Conservation (phyloP, 2,888 invertebrate genomes). For the Entomobrya multifasciata region DNA sequence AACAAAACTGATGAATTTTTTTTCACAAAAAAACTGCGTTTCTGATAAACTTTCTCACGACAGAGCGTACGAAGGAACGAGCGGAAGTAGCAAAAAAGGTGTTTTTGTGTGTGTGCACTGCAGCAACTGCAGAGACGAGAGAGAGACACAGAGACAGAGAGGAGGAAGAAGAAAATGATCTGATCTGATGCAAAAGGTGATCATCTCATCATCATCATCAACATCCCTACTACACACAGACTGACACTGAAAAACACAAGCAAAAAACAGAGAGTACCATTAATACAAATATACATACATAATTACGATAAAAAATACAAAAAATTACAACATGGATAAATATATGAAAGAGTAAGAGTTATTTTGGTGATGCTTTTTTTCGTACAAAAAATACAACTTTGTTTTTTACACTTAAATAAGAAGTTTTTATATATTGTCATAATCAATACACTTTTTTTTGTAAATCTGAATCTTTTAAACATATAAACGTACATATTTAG, state of each 20-base stretch:
- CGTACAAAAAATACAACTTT: constrained; percentile 23
- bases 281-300: constrained; percentile 62
- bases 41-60: constrained; percentile 24
- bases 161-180: constrained; percentile 50
- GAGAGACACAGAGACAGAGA: constrained; percentile 16
- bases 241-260: constrained; percentile 76
- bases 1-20: constrained; percentile 7
- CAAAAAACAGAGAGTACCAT: constrained; percentile 73
- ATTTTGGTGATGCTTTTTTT: background rate
- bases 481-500: background rate
- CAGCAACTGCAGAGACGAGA: constrained; percentile 35
- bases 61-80: constrained; percentile 25
- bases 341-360: background rate
- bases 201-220: constrained; percentile 58
- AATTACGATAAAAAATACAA: background rate
- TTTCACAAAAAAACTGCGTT: constrained; percentile 9
- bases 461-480: too few species aligned
- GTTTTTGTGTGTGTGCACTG: constrained; percentile 41
- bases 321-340: background rate
- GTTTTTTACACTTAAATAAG: background rate
- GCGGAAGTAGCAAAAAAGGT: constrained; percentile 46
- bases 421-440: background rate
- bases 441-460: too few species aligned
- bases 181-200: constrained; percentile 52
- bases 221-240: constrained; percentile 72